Base-by-base conservation (phyloP, 1,140 invertebrate genomes). In the Maniola jurtina region DNA sequence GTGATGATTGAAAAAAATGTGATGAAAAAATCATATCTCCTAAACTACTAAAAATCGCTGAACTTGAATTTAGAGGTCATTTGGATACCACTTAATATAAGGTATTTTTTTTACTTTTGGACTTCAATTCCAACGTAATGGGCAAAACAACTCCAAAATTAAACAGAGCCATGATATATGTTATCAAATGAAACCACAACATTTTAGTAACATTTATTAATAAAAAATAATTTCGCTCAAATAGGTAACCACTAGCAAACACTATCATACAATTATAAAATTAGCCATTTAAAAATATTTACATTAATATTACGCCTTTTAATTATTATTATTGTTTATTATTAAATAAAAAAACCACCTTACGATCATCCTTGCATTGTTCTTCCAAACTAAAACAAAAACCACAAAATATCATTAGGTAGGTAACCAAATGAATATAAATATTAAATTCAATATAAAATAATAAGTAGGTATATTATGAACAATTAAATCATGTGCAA, bases 151-250 rank as follows among this genome's bases (percentile, higher is more conserved):
- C 38, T 7, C 33, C 34, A 45, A 61, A 61, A 13, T 48, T n/a
- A 15, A 6, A 48, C 8, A 48, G 8, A n/a, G 1, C 1, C 1
- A 48, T 48, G 6, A 11, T 48, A 2, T 52, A 52, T 25, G 6
- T 6, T 11, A 16, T 52, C 14, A 52, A 52, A 52, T 25, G 14
- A 52, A 52, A 52, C 15, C 14, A 52, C 16, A 59, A 62, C 34
- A 35, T 67, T 71, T 70, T 70, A 64, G 65, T 68, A 72, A 72
- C 70, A 72, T 72, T 72, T 72, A 68, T 68, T 68, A 62, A 66
- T 61, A 54, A 72, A 67, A 72, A 68, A 64, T 68, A 68, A 59
- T 47, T 48, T 62, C 60, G 47, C 54, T 67, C 25, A 25, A 25
- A 25, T 67, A 67, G 3, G 34, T 61, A 57, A 67, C 34, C 61